phyloP scores from a whole-genome alignment of 2,888 invertebrate genomes.

The Hypolimnas misippus region DNA sequence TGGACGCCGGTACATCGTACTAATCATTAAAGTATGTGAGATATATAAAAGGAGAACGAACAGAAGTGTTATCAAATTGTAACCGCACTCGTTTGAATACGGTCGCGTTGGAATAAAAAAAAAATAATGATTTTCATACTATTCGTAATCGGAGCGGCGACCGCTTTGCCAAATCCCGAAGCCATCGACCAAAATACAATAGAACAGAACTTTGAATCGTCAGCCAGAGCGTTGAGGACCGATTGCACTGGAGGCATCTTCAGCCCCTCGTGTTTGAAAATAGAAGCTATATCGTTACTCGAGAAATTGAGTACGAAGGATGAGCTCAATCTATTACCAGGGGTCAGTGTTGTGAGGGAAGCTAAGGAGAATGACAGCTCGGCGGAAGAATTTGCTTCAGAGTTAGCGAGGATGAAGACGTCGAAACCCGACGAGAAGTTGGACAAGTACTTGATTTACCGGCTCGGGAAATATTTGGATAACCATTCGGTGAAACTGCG shows the following conservation, averaged over 20 bases:
- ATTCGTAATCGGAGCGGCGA: conserved; percentile 52
- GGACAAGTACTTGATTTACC: conserved; percentile 89
- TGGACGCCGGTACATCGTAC: conserved; percentile 67
- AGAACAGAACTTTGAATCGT: conserved; percentile 58
- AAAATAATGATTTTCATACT: conserved; percentile 61
- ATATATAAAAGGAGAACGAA: conserved; percentile 76
- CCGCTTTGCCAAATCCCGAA: conserved; percentile 69
- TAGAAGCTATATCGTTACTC: conserved; percentile 72
- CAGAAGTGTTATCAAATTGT: conserved; percentile 74
- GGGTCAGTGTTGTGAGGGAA: conserved; percentile 87
- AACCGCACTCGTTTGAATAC: conserved; percentile 59
- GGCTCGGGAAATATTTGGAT: conserved; percentile 88
- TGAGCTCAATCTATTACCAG: conserved; percentile 68
- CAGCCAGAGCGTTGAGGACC: conserved; percentile 64
- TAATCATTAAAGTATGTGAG: conserved; percentile 73
- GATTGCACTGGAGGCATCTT: conserved; percentile 73
- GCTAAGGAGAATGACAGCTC: conserved; percentile 78
- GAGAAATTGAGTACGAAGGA: conserved; percentile 73
- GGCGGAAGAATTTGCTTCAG: conserved; percentile 88
- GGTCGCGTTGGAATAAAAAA: conserved; percentile 57
- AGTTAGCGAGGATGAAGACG: conserved; percentile 89
- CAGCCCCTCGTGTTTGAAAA: conserved; percentile 73
- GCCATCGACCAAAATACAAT: conserved; percentile 55
- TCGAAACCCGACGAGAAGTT: conserved; percentile 90
- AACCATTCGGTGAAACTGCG: conserved; percentile 89